Percentiles rank a stretch among this genome's conserved stretches.
phyloP scores from a whole-genome alignment of 2,888 invertebrate species.

The Tyria jacobaeae region DNA sequence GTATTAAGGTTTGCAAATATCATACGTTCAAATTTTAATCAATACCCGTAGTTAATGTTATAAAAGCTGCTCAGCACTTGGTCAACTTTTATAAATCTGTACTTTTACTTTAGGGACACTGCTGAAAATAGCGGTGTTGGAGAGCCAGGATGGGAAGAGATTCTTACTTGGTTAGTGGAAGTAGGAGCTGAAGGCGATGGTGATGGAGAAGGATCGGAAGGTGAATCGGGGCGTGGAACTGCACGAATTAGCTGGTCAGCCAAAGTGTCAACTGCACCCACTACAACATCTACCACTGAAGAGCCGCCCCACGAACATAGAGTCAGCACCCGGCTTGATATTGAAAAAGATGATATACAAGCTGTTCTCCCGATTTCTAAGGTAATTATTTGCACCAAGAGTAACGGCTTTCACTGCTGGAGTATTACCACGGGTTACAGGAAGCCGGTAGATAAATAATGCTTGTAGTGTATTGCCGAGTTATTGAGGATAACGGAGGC shows the following conservation, averaged over 20 bases:
- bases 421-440: too few species aligned
- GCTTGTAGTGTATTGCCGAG: too few species aligned
- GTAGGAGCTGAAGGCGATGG: conserved; percentile 92
- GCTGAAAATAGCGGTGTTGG: conserved; percentile 75
- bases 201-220: conserved; percentile 78
- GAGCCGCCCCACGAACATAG: conserved; percentile 86
- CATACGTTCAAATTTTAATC: too few species aligned
- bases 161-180: conserved; percentile 96
- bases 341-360: conserved; percentile 97
- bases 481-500: too few species aligned
- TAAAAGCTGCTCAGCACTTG: conserved; percentile 42
- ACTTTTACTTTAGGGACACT: conserved; percentile 58
- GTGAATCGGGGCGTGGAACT: conserved; percentile 90
- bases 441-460: too few species aligned
- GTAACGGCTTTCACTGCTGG: neutral
- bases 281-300: conserved; percentile 71
- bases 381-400: conserved; percentile 81
- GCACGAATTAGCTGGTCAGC: conserved; percentile 95
- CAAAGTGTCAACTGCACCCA: conserved; percentile 77
- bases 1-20: neutral
- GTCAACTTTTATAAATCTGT: neutral
- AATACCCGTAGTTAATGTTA: conserved; percentile 48
- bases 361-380: conserved; percentile 97
- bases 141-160: conserved; percentile 89
- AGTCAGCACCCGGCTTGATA: conserved; percentile 93